phyloP scores from a whole-genome alignment of 2,797 vertebrate species.

The Cephalopachus bancanus region DNA sequence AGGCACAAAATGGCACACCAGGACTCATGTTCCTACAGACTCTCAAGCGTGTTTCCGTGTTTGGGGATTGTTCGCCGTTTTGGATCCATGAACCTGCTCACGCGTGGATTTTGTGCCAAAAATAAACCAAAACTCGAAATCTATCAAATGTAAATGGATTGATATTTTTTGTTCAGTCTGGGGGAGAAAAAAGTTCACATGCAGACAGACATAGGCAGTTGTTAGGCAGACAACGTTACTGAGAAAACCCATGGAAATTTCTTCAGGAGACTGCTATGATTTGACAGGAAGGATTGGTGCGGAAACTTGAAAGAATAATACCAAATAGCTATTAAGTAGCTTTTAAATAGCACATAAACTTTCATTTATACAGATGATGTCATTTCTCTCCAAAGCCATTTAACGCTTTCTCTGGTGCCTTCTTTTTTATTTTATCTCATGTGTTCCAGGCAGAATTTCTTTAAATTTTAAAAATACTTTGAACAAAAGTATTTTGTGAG shows the following conservation, averaged over 20 bases:
- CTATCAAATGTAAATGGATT: not conserved
- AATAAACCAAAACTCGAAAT: not conserved
- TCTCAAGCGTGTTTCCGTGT: not conserved
- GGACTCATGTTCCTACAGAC: not conserved
- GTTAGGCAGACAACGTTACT: too few species aligned
- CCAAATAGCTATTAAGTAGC: not conserved
- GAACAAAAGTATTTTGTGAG: not conserved
- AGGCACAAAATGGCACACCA: not conserved
- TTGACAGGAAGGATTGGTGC: not conserved
- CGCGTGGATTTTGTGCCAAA: not conserved
- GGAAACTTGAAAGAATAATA: not conserved
- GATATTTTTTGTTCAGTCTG: not conserved
- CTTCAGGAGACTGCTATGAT: too few species aligned
- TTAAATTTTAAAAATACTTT: not conserved
- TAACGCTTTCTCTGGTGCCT: not conserved
- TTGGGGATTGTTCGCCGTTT: too few species aligned
- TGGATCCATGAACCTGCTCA: not conserved
- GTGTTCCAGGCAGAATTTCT: not conserved
- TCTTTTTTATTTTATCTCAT: not conserved
- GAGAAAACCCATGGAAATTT: not conserved
- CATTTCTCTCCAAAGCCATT: not conserved
- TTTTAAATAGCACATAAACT: not conserved
- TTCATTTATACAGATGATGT: not conserved
- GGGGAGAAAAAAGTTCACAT: too few species aligned
- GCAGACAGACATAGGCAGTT: rapidly evolving